Evolutionary conservation across 2,113 vertebrate species (phyloP).

Genomic region (Glaucidium brasilianum): DNA sequence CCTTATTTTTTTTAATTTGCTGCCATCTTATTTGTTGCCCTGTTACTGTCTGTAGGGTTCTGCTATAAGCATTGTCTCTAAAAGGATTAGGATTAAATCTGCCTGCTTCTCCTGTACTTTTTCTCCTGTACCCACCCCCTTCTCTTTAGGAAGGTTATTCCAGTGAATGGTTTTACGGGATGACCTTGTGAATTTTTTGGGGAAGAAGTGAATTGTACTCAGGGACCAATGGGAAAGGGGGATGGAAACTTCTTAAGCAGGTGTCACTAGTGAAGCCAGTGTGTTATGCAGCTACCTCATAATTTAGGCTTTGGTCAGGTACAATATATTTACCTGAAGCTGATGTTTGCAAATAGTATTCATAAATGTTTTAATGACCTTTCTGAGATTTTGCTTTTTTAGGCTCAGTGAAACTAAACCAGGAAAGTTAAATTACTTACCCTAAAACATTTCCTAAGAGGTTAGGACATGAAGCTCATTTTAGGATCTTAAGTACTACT

Average conservation of each 20-base stretch:
- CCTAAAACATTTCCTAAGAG: neutral
- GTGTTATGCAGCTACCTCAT: neutral
- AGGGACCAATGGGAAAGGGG: neutral
- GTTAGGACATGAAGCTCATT: neutral
- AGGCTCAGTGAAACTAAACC: neutral
- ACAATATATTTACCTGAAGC: neutral
- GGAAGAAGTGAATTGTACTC: neutral
- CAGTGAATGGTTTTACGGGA: neutral
- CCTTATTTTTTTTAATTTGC: neutral
- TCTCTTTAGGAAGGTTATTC: neutral
- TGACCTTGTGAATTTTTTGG: fast-evolving
- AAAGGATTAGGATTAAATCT: neutral
- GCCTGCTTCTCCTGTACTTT: neutral
- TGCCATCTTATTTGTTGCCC: neutral
- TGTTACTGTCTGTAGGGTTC: neutral
- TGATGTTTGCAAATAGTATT: neutral
- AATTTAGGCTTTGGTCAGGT: neutral
- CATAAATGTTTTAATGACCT: neutral
- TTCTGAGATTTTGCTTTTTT: neutral
- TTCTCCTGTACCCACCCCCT: neutral
- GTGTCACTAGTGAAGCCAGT: neutral
- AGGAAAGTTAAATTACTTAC: neutral
- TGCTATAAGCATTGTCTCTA: neutral
- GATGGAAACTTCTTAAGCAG: neutral
- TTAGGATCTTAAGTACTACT: neutral